Percentiles rank a stretch among this genome's conserved stretches.
Evolutionary conservation across 2,888 invertebrate species (phyloP).

Genomic region (Ectropis crepuscularia): DNA sequence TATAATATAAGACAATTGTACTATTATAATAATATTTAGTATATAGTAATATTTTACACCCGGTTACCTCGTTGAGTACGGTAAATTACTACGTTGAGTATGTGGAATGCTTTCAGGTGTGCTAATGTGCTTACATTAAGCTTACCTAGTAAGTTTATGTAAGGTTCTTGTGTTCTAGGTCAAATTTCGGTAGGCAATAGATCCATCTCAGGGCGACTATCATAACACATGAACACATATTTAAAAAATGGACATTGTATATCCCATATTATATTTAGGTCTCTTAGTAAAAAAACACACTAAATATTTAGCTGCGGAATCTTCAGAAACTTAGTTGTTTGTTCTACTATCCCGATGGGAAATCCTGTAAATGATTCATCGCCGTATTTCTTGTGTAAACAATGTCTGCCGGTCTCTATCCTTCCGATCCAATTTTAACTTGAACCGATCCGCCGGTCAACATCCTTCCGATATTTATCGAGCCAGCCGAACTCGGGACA

Average conservation of each 20-base stretch:
- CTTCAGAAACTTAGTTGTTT: conserved; percentile 24
- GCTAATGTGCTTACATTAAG: too few relatives aligned
- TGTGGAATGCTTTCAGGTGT: too few relatives aligned
- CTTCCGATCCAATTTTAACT: conserved; percentile 41
- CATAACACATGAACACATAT: too few relatives aligned
- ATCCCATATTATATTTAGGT: not conserved
- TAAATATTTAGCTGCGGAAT: conserved; percentile 11
- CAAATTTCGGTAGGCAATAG: too few relatives aligned
- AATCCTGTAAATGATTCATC: conserved; percentile 40
- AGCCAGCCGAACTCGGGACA: conserved; percentile 2
- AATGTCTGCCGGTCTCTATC: conserved; percentile 32
- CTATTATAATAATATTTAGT: too few relatives aligned
- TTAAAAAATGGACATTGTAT: not conserved
- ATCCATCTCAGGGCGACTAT: too few relatives aligned
- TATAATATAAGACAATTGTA: too few relatives aligned
- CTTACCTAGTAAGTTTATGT: too few relatives aligned
- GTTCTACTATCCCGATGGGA: conserved; percentile 32
- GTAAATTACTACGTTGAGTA: too few relatives aligned
- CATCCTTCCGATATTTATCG: conserved; percentile 34
- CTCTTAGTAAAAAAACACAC: not conserved
- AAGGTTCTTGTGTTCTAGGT: too few relatives aligned
- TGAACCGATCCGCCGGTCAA: conserved; percentile 34
- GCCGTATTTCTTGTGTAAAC: conserved; percentile 33
- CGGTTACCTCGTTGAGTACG: too few relatives aligned
- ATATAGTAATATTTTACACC: too few relatives aligned